Base-by-base conservation (phyloP, 2,888 invertebrate genomes). In the Cynaeus angustus region DNA sequence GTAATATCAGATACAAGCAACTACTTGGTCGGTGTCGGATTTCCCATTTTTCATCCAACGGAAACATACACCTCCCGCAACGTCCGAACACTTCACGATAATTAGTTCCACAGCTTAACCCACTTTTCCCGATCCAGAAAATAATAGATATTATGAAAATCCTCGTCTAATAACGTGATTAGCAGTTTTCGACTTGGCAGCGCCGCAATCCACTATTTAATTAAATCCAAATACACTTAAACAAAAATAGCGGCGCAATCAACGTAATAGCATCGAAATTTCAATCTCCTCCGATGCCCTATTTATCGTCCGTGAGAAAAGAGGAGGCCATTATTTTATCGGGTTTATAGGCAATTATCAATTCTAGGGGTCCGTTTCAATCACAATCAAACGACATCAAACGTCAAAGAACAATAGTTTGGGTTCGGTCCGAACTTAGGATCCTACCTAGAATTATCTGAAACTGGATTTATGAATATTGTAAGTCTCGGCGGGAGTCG, bases 371-470 rank as follows among this genome's bases (percentile, higher is more conserved):
- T 77, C 75, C 75, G 72, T 74, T 75, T 78, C 78, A 75, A 78
- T 77, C 76, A 78, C 77, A 72, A 74, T 72, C 75, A 75, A 72
- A 74, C 73, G 77, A 76, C 76, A 77, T 77, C 77, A 77, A 78
- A 78, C 70, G 78, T 78, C 78, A 78, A 71, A 73, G 73, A 77
- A 77, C 75, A 77, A 77, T 71, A 69, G 52, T 26, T 69, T 56
- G 48, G 61, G 55, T 59, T 58, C 61, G 73, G 30, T 56, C 67
- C 53, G 68, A 70, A 68, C 69, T 58, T 62, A 52, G 69, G 46
- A 56, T 56, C 46, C 66, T 45, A 64, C 68, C 69, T 64, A 21
- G 41, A 64, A 65, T 66, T 68, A 68, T 73, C 66, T 66, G 72
- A 62, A 62, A 71, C 70, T 67, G 72, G 68, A 72, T 76, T 74